phyloP scores from a whole-genome alignment of 2,113 vertebrate genomes.

The Maccullochella peelii region DNA sequence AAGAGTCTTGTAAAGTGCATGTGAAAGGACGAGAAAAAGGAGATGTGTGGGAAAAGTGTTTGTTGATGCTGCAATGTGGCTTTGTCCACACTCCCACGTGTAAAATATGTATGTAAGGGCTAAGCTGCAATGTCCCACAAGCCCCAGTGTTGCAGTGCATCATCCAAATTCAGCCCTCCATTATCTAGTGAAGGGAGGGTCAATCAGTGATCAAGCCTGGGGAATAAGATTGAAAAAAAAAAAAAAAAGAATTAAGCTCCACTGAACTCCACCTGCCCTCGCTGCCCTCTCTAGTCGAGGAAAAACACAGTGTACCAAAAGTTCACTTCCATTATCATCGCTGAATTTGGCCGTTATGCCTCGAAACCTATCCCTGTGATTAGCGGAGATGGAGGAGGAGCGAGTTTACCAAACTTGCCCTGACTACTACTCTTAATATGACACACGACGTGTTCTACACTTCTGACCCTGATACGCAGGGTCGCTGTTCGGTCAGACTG shows the following conservation, averaged over 20 bases:
- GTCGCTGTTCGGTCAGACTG: constrained; percentile 81
- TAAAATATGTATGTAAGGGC: constrained; percentile 48
- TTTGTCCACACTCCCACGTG: neutral
- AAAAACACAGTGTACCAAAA: constrained; percentile 76
- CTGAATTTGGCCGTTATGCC: constrained; percentile 51
- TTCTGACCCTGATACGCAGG: constrained; percentile 75
- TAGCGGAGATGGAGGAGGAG: constrained; percentile 41
- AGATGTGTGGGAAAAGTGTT: constrained; percentile 9
- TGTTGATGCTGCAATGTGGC: constrained; percentile 16
- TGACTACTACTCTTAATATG: constrained; percentile 59
- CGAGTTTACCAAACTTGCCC: constrained; percentile 53
- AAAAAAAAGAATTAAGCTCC: constrained; percentile 41
- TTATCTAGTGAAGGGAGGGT: neutral
- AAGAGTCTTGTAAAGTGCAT: constrained; percentile 43
- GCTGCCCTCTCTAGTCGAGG: constrained; percentile 15
- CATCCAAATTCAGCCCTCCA: constrained; percentile 10
- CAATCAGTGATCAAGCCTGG: constrained; percentile 52
- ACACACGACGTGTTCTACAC: constrained; percentile 69
- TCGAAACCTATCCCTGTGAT: constrained; percentile 47
- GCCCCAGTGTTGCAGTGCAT: constrained; percentile 12
- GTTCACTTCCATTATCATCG: constrained; percentile 72
- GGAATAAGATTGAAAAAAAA: constrained; percentile 34
- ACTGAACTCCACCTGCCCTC: constrained; percentile 62
- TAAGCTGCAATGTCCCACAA: constrained; percentile 30
- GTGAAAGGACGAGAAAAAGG: constrained; percentile 22